Conservation (phyloP, 2,113 vertebrate species). For the Ciconia boyciana region DNA sequence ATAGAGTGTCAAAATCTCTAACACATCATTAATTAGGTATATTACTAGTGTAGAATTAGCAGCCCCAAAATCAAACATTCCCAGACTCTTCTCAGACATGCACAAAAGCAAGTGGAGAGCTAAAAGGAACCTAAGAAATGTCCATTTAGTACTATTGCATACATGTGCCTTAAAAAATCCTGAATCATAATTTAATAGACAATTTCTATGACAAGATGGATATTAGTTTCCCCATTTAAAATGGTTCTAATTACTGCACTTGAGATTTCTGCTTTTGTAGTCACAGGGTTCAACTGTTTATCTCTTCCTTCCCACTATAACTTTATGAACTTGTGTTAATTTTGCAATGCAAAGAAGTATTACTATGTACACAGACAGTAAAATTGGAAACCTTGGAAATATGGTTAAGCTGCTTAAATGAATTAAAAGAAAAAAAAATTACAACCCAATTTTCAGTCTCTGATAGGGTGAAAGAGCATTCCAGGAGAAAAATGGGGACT, state of each 20-base stretch:
- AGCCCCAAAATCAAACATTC: background rate
- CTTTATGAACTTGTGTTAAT: background rate
- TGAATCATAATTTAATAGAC: background rate
- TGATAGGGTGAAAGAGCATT: background rate
- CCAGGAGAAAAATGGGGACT: background rate
- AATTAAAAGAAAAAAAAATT: background rate
- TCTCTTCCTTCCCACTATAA: background rate
- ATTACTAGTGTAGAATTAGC: background rate
- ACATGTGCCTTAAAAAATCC: background rate
- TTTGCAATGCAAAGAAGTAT: background rate
- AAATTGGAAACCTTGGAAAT: background rate
- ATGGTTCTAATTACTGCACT: background rate
- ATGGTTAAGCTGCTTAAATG: background rate
- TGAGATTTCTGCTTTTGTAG: background rate
- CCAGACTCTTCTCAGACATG: background rate
- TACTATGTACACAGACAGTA: background rate
- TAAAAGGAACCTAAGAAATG: background rate
- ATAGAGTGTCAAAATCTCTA: background rate
- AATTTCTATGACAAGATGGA: background rate
- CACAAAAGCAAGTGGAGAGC: background rate
- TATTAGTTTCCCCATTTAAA: background rate
- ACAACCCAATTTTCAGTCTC: background rate
- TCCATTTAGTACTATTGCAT: background rate
- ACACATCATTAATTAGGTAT: background rate
- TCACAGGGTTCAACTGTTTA: background rate